A percentile compares a stretch with the other conserved stretches of the same genome.
Evolutionary conservation across 2,113 vertebrate species (phyloP).

Genomic region (Gymnogyps californianus): DNA sequence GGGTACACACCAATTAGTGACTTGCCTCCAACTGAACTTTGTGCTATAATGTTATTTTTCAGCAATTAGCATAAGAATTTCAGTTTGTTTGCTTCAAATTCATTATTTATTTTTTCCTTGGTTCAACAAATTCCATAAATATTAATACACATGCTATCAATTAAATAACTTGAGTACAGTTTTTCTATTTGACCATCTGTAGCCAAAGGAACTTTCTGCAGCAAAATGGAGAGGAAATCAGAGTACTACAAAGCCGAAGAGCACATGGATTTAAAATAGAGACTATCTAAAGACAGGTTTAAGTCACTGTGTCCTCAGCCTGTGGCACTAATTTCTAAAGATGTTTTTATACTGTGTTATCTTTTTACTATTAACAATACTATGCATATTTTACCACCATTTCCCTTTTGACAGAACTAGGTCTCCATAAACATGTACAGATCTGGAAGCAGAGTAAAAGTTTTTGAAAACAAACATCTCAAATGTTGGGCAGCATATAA

Average conservation of each 20-base stretch:
- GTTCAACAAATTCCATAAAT: background rate
- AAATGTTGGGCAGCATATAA: background rate
- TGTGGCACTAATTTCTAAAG: background rate
- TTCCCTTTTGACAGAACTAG: slow-evolving; percentile 53
- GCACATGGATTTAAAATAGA: background rate
- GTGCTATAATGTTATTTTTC: background rate
- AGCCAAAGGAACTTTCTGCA: background rate
- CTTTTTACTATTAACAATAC: slow-evolving; percentile 30
- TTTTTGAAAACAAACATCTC: background rate
- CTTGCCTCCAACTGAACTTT: background rate
- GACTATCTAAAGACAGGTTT: background rate
- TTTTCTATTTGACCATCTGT: background rate
- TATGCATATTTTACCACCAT: slow-evolving; percentile 28
- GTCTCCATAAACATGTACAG: slow-evolving; percentile 3
- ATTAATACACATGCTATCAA: background rate
- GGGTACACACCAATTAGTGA: background rate
- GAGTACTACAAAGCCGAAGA: background rate
- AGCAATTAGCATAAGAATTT: background rate
- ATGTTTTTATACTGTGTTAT: background rate
- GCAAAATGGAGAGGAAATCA: background rate
- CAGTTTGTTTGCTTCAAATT: background rate
- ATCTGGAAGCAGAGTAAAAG: background rate
- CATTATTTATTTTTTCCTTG: background rate
- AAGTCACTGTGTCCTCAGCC: background rate
- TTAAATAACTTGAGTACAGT: background rate